Evolutionary conservation across 1,140 invertebrate genomes (phyloP), one percentile per base, ranked within the genome.

Genomic region (Neodiprion lecontei): DNA sequence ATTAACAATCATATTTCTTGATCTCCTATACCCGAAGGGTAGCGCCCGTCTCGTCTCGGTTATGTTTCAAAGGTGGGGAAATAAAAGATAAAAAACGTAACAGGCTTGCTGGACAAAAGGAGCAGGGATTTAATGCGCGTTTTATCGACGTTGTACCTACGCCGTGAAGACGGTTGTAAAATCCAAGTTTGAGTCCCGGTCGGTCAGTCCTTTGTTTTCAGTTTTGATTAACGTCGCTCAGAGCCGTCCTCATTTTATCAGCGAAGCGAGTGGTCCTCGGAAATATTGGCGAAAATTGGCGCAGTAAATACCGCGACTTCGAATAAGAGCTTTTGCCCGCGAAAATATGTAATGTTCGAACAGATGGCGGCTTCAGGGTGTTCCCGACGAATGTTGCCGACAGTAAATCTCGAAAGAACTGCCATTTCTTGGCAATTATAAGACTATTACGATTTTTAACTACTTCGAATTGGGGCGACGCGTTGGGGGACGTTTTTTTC

Each of bases 1-100:
- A 86, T 86, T 86, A 86, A 83, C 82, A 80, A 76, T 82, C 81
- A 83, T 84, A 83, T 84, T 75, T 83, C 82, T 82, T 82, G 74
- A 72, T 48, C 65, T 76, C 77, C 74, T 77, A 78, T 79, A 80
- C 78, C 75, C 79, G 72, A 75, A 75, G 48, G 53, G 53, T 61
- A 17, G 53, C 53, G 4, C 8, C 11, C n/a, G 11, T 61, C 4
- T 14, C n/a, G 53, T 40, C 28, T 2, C 28, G 28, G 28, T 40
- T 40, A 2, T 40, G 28, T 40, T 40, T 40, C 28, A 40, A 40
- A 40, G 28, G 28, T 40, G 28, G 28, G 28, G 28, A 40, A 40
- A 40, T 40, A 40, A 40, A 5, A 40, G 28, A 40, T 40, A 40
- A 40, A 40, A 40, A 40, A 40, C 5, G 28, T 40, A 40, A 40